Percentiles rank a stretch among this genome's conserved stretches.
Conservation (phyloP, 2,797 vertebrate species). For the Selene dorsalis region DNA sequence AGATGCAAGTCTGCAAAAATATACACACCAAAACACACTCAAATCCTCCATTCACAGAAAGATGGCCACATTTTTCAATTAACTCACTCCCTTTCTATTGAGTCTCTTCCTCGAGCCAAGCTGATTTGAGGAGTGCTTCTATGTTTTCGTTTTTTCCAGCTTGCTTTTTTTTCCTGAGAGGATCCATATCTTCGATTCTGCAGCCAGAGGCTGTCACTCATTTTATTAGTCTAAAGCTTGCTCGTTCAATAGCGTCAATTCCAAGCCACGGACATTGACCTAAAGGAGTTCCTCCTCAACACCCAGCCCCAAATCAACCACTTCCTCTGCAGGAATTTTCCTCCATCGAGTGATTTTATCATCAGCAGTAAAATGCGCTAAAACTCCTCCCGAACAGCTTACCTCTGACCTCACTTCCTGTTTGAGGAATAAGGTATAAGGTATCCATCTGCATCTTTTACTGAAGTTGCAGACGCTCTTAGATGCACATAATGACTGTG, state of each 20-base stretch:
- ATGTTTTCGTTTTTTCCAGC: conserved; percentile 64
- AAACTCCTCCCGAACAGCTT: conserved; percentile 22
- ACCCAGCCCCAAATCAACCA: conserved; percentile 63
- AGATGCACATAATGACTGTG: conserved; percentile 27
- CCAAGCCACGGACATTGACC: conserved; percentile 76
- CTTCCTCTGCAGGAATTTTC: conserved; percentile 47
- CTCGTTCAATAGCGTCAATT: conserved; percentile 83
- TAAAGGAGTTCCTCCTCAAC: conserved; percentile 76
- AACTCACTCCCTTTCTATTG: conserved; percentile 67
- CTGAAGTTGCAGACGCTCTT: conserved; percentile 31
- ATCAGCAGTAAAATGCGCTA: conserved; percentile 9
- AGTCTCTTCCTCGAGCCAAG: conserved; percentile 56
- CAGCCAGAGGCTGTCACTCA: conserved; percentile 82
- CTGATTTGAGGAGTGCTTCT: conserved; percentile 67
- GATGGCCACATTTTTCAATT: conserved; percentile 68
- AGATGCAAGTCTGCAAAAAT: conserved; percentile 16
- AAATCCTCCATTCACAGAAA: conserved; percentile 38
- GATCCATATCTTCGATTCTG: conserved; percentile 85
- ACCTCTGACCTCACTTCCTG: conserved; percentile 44
- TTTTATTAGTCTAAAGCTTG: conserved; percentile 84
- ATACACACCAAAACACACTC: not conserved
- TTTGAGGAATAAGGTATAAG: conserved; percentile 5
- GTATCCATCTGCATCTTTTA: conserved; percentile 42
- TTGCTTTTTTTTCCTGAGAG: conserved; percentile 60
- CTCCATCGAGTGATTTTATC: conserved; percentile 38